Conservation (phyloP, 2,888 invertebrate species). For the Phyllotreta cruciferae region DNA sequence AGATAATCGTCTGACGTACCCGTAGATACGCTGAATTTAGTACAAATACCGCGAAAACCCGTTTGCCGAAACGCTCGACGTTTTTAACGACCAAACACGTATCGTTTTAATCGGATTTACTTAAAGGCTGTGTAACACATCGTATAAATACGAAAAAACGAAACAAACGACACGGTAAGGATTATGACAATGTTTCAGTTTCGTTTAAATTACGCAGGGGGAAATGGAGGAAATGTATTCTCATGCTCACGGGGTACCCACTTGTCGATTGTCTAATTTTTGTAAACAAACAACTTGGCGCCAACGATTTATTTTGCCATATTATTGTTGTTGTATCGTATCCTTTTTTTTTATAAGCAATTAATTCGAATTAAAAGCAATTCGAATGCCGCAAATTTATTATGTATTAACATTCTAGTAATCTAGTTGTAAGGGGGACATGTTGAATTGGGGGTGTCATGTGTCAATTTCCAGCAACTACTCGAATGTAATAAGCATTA, state of each 20-base stretch:
- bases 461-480: too few species aligned
- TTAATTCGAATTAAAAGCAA: too few species aligned
- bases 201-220: too few species aligned
- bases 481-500: too few species aligned
- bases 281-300: slow-evolving; percentile 45
- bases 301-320: slow-evolving; percentile 34
- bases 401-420: too few species aligned
- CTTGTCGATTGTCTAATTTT: slow-evolving; percentile 47
- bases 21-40: slow-evolving; percentile 56
- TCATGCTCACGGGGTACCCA: slow-evolving; percentile 33
- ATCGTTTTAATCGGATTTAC: slow-evolving; percentile 51
- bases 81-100: slow-evolving; percentile 53
- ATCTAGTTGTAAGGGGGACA: too few species aligned
- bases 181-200: background rate
- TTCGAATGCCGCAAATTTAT: too few species aligned
- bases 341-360: background rate
- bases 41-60: slow-evolving; percentile 58
- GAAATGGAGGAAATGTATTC: too few species aligned
- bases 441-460: too few species aligned
- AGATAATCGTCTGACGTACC: slow-evolving; percentile 55
- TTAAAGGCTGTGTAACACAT: slow-evolving; percentile 54
- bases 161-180: slow-evolving; percentile 23
- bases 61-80: slow-evolving; percentile 56
- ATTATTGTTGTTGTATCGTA: background rate
- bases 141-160: slow-evolving; percentile 47